Conservation (phyloP, 1,140 invertebrate genomes). For the Zaprionus kolodkinae region DNA sequence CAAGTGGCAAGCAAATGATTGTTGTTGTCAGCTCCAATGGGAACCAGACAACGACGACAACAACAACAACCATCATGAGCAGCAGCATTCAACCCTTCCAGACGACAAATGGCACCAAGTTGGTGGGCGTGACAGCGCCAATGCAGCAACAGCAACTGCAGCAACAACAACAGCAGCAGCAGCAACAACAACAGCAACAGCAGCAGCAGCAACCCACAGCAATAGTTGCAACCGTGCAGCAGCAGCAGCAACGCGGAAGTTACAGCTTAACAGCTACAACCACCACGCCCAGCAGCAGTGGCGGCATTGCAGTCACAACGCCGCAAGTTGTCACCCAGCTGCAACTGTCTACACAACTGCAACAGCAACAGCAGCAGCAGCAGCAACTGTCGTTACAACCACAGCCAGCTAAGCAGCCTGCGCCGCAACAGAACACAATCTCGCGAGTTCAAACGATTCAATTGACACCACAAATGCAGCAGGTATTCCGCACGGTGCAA, state of each 20-base stretch:
- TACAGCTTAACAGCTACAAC: constrained; percentile 47
- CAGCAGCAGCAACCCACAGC: constrained; percentile 35
- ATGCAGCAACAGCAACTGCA: constrained; percentile 76
- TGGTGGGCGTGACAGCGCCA: constrained; percentile 84
- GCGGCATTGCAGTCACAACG: constrained; percentile 18
- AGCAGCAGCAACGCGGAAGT: constrained; percentile 22
- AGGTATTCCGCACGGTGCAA: constrained; percentile 87
- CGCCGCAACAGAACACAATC: constrained; percentile 72
- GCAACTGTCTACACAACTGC: constrained; percentile 3
- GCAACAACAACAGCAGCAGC: constrained; percentile 45
- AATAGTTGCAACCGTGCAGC: constrained; percentile 8
- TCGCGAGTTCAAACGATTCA: constrained; percentile 87
- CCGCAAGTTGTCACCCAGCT: constrained; percentile 27
- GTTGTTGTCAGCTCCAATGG: constrained; percentile 59
- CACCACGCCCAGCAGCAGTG: constrained; percentile 21
- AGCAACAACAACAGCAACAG: constrained; percentile 19
- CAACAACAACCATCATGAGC: constrained; percentile 73
- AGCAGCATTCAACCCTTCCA: constrained; percentile 83
- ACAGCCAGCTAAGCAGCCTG: constrained; percentile 62
- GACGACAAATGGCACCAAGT: constrained; percentile 84
- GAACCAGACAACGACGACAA: constrained; percentile 59
- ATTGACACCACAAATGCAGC: constrained; percentile 87
- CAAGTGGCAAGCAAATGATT: constrained; percentile 79
- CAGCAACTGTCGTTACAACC: constrained; percentile 37
- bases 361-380: constrained; percentile 24